Percentiles rank a stretch among this genome's conserved stretches.
Conservation (phyloP, 2,113 vertebrate genomes). For the Rattus rattus region DNA sequence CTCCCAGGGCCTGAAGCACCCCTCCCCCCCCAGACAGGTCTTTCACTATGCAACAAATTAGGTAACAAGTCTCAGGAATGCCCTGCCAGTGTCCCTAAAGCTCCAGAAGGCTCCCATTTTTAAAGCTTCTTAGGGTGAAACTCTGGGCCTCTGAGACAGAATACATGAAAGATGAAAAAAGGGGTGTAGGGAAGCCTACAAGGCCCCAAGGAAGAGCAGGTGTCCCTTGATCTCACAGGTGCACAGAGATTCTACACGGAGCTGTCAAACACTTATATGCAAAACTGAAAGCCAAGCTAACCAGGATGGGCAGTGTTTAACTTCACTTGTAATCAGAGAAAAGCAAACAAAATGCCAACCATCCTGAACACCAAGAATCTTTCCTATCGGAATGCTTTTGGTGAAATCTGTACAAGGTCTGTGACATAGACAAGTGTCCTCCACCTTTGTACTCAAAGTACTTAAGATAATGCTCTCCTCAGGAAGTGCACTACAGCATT, state of each 20-base stretch:
- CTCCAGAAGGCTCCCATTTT: neutral
- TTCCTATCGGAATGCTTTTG: neutral
- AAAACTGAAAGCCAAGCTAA: neutral
- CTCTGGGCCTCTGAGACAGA: neutral
- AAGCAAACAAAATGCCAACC: neutral
- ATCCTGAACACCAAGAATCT: neutral
- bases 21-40: no score
- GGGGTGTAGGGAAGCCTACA: neutral
- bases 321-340: neutral
- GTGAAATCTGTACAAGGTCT: neutral
- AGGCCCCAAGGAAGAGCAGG: rapidly evolving
- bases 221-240: no score
- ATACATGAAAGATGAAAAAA: neutral
- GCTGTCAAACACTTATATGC: neutral
- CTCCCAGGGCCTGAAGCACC: neutral
- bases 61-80: neutral
- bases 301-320: neutral
- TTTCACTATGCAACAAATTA: no score
- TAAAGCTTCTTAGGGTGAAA: neutral
- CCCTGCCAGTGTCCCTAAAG: neutral
- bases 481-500: neutral
- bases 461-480: neutral
- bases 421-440: no score
- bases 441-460: neutral
- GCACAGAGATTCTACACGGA: neutral